These are phyloP conservation scores for Tragelaphus eurycerus DNA, from an alignment of 2,797 vertebrate genomes.

Conservation along the genomic window DNA sequence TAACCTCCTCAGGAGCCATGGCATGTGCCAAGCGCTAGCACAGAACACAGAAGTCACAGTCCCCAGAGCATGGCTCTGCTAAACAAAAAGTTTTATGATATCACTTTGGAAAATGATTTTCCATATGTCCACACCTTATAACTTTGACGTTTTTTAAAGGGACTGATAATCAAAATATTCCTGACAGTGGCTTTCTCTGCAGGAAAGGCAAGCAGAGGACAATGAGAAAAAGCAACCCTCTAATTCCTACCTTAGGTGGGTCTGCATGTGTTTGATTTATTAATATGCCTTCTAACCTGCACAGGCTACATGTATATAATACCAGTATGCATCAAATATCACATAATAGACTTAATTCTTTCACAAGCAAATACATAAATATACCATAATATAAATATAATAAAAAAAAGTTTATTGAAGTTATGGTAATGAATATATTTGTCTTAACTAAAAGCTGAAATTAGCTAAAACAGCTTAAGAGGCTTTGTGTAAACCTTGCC, in stretches of 20 bases:
- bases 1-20: neutral
- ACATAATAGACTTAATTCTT: neutral
- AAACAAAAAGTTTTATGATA: neutral
- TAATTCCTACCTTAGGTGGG: neutral
- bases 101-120: neutral
- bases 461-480: neutral
- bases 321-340: neutral
- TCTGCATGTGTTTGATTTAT: neutral
- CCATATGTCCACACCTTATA: neutral
- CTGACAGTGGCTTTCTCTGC: neutral
- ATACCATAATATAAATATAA: neutral
- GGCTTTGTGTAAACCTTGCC: neutral
- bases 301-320: too few relatives aligned
- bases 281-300: neutral
- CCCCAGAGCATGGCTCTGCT: neutral
- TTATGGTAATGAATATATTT: neutral
- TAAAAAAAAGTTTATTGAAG: neutral
- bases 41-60: neutral
- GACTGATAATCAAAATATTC: neutral
- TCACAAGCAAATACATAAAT: neutral
- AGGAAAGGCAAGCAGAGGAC: neutral
- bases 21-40: neutral
- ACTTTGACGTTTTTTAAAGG: neutral
- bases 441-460: slow-evolving; percentile 18
- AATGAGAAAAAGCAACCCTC: neutral